Evolutionary conservation across 2,113 vertebrate species (phyloP).

Genomic region (Nothobranchius furzeri): DNA sequence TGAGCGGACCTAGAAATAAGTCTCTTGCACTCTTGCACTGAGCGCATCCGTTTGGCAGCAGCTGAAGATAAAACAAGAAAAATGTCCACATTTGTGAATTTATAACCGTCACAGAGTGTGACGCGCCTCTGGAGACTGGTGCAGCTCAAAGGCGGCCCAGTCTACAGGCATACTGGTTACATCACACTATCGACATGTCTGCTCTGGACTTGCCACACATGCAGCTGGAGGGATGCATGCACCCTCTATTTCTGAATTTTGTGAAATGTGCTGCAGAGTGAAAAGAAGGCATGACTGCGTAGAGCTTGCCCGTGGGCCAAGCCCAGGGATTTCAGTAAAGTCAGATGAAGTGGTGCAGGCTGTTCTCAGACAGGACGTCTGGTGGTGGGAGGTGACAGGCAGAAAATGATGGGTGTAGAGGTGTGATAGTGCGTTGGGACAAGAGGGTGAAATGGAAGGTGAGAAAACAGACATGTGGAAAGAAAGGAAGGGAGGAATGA

Average conservation of each 20-base stretch:
- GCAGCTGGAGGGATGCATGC: constrained; percentile 39
- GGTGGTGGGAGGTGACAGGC: constrained; percentile 69
- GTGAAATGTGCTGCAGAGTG: constrained; percentile 53
- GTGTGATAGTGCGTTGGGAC: constrained; percentile 60
- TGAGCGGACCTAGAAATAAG: constrained; percentile 69
- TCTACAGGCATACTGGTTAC: constrained; percentile 40
- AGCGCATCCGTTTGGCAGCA: constrained; percentile 27
- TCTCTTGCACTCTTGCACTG: constrained; percentile 11
- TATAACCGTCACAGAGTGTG: constrained; percentile 1
- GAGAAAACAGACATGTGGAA: constrained; percentile 57
- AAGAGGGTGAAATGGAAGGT: constrained; percentile 55
- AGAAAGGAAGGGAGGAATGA: neutral
- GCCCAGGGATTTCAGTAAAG: constrained; percentile 46
- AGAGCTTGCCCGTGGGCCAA: constrained; percentile 30
- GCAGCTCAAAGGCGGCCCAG: constrained; percentile 7
- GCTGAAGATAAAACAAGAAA: constrained; percentile 33
- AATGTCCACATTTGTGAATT: constrained; percentile 1
- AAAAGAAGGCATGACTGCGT: constrained; percentile 47
- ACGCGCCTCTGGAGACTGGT: neutral
- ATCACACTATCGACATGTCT: constrained; percentile 32
- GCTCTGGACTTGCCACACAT: constrained; percentile 16
- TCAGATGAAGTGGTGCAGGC: constrained; percentile 56
- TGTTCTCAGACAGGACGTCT: constrained; percentile 68
- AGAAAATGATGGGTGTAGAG: constrained; percentile 60
- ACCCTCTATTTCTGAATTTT: constrained; percentile 66